These are phyloP conservation scores for Paramormyrops kingsleyae DNA, from an alignment of 2,113 vertebrate species.

Conservation along the genomic window DNA sequence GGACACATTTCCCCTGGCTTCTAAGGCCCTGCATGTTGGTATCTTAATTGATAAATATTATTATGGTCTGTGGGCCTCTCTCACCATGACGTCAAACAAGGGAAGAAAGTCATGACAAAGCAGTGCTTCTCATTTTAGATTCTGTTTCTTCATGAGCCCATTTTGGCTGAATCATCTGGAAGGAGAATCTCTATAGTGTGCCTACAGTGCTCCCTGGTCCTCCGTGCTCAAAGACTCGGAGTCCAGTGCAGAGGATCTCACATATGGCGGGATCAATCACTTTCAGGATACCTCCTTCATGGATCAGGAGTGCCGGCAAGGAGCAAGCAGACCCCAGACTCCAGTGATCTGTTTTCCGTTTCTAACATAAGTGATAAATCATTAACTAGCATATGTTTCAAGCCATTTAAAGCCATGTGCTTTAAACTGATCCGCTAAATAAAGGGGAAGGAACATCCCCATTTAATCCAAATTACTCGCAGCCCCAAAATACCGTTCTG, in stretches of 20 bases:
- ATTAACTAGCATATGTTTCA: slow-evolving; percentile 58
- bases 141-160: background rate
- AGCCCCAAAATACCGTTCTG: background rate
- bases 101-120: background rate
- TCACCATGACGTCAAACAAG: background rate
- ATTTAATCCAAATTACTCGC: background rate
- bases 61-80: background rate
- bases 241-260: background rate
- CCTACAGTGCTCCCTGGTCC: background rate
- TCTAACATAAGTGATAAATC: slow-evolving; percentile 55
- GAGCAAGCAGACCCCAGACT: slow-evolving; percentile 43
- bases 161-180: background rate
- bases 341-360: slow-evolving; percentile 42
- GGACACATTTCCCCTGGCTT: background rate
- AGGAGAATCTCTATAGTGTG: background rate
- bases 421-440: slow-evolving; percentile 2
- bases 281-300: slow-evolving; percentile 40
- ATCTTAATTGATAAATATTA: background rate
- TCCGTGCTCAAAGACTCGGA: background rate
- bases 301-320: slow-evolving; percentile 48
- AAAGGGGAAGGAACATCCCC: background rate
- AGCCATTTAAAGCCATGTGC: slow-evolving; percentile 26
- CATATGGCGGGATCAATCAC: slow-evolving; percentile 29
- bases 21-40: background rate
- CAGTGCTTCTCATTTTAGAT: background rate